phyloP scores from a whole-genome alignment of 1,140 invertebrate species.

The Drosophila prosaltans region DNA sequence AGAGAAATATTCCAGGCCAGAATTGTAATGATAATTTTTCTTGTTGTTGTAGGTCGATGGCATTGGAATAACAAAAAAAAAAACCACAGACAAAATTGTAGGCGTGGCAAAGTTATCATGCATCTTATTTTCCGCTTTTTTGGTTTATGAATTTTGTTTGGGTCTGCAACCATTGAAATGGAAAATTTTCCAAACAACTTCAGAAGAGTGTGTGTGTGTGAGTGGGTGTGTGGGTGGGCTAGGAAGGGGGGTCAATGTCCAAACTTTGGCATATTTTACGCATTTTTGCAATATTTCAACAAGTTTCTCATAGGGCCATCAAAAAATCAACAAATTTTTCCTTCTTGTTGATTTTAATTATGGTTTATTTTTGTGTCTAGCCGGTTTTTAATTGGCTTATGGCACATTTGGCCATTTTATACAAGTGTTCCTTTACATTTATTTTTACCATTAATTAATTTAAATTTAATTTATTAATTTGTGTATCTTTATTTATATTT shows the following conservation, averaged over 20 bases:
- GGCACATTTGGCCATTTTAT: slow-evolving; percentile 46
- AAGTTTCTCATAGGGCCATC: slow-evolving; percentile 35
- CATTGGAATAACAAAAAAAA: slow-evolving; percentile 53
- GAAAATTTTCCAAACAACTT: slow-evolving; percentile 50
- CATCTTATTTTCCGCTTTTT: slow-evolving; percentile 36
- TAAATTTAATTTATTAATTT: slow-evolving; percentile 50
- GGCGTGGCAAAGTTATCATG: slow-evolving; percentile 48
- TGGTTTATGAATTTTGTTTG: slow-evolving; percentile 73
- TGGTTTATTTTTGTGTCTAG: slow-evolving; percentile 5
- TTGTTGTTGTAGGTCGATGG: slow-evolving; percentile 35
- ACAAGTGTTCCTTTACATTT: slow-evolving; percentile 54
- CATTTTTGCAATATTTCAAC: slow-evolving; percentile 19
- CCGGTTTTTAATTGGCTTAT: slow-evolving; percentile 63
- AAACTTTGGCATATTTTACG: slow-evolving; percentile 38
- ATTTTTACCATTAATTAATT: slow-evolving; percentile 34
- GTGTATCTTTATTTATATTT: too few species aligned
- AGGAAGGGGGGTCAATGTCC: too few species aligned
- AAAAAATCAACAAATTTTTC: slow-evolving; percentile 34
- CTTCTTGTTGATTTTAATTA: slow-evolving; percentile 24
- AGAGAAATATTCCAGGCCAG: slow-evolving; percentile 35
- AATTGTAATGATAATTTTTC: slow-evolving; percentile 54
- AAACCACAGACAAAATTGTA: slow-evolving; percentile 56
- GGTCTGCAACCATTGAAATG: slow-evolving; percentile 62
- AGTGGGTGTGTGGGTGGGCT: background rate
- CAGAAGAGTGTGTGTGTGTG: slow-evolving; percentile 16